Evolutionary conservation across 2,888 invertebrate genomes (phyloP), one percentile per base, ranked within the genome.

Genomic region (Neoascia interrupta): DNA sequence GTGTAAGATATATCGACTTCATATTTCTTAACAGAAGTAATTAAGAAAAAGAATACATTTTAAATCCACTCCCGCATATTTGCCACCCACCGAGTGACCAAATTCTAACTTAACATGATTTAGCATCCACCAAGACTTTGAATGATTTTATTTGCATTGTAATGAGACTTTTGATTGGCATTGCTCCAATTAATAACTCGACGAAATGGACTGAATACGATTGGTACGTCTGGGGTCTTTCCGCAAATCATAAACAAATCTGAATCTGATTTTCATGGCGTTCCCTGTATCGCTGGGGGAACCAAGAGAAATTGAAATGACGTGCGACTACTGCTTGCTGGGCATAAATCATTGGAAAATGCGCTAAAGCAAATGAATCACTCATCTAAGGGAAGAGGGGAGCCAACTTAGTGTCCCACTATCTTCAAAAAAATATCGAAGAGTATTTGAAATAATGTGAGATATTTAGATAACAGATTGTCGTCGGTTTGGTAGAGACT

Each of bases 161-260:
- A 66, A 66, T 26, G 58, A 66, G 79, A 66, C 73, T 72, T 79
- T 61, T 66, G 72, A 79, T 68, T 79, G 79, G 79, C 79, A 66
- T 36, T 4, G 26, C 16, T 66, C 79, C 79, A 79, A 64, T 66
- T 61, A 64, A 53, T 64, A 64, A 43, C 8, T 54, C 43, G 58
- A 8, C n/a, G 43, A 26, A n/a, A 41, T 43, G 15, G 45, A 39
- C 26, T 34, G 28, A n/a, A n/a, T n/a, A n/a, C n/a, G 28, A 19
- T 36, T 1, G 28, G n/a, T 23, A 13, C 11, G 11, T 39, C 15
- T 21, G 11, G 6, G 6, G 11, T 54, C 18, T 6, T 41, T 72
- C 63, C 13, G 28, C 16, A n/a, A 18, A 26, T 8, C 15, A 31
- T 76, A 76, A 72, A 76, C 64, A 76, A 53, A 60, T 43, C 43